These are phyloP conservation scores for Drosophila quinaria DNA, from an alignment of 2,888 invertebrate genomes.

Conservation along the genomic window DNA sequence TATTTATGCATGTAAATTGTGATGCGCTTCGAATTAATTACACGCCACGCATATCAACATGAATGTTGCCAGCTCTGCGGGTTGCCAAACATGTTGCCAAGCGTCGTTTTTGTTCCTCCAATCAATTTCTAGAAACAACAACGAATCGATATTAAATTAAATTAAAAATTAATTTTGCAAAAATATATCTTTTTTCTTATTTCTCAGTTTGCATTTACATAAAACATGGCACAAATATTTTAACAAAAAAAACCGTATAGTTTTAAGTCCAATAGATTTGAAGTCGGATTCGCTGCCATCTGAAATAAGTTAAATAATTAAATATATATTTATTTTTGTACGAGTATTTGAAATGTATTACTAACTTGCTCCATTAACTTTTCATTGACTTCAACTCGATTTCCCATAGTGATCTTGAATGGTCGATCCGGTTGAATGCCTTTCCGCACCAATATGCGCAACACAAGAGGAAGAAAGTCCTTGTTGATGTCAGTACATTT, in stretches of 20 bases:
- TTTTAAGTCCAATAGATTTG: neutral
- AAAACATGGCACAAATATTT: too few relatives aligned
- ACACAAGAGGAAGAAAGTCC: neutral
- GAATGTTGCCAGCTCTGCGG: conserved; percentile 70
- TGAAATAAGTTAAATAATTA: neutral
- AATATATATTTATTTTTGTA: neutral
- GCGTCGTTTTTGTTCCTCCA: conserved; percentile 8
- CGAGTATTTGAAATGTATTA: neutral
- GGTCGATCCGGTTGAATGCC: neutral
- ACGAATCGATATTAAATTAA: too few relatives aligned
- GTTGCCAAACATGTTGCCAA: conserved; percentile 54
- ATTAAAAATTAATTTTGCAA: too few relatives aligned
- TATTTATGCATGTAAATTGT: conserved; percentile 61
- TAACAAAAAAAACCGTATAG: neutral
- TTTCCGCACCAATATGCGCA: neutral
- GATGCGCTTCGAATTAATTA: conserved; percentile 70
- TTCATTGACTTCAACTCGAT: neutral
- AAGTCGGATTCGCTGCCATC: neutral
- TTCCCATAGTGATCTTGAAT: neutral
- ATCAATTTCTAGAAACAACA: neutral
- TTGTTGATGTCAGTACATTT: neutral
- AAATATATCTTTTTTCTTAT: too few relatives aligned
- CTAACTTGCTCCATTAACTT: neutral
- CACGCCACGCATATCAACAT: conserved; percentile 69
- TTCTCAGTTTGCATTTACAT: too few relatives aligned